These are phyloP conservation scores for Dolichoris vasculosae DNA, from an alignment of 1,140 invertebrate genomes.

Conservation along the genomic window DNA sequence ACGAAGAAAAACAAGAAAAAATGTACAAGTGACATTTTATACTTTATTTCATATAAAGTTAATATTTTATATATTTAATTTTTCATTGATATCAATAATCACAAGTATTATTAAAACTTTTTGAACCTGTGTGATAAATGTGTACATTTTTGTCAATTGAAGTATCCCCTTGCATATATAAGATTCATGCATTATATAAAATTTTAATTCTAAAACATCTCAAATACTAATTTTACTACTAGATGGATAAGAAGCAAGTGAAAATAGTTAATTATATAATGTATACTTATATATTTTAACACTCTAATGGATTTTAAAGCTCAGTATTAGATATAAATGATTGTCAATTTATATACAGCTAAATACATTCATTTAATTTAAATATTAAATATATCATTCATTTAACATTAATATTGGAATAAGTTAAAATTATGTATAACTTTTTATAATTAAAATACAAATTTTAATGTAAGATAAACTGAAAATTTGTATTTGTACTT, in stretches of 20 bases:
- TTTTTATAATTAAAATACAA: slow-evolving; percentile 52
- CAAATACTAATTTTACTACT: slow-evolving; percentile 24
- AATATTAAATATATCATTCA: slow-evolving; percentile 53
- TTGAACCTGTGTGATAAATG: no score
- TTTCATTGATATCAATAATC: no score
- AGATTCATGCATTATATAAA: no score
- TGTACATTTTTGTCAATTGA: no score
- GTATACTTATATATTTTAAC: slow-evolving; percentile 65
- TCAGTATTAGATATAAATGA: no score
- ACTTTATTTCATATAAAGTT: no score
- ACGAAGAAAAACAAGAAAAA: no score
- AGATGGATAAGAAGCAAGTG: slow-evolving; percentile 43
- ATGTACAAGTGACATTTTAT: no score
- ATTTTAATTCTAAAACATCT: not conserved
- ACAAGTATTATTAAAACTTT: no score
- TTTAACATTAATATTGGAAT: slow-evolving; percentile 51
- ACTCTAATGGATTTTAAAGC: slow-evolving; percentile 53
- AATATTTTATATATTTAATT: no score
- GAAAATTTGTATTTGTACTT: slow-evolving; percentile 36
- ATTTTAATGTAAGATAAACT: slow-evolving; percentile 25
- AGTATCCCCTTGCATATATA: no score
- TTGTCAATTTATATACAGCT: no score
- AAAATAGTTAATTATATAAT: slow-evolving; percentile 73
- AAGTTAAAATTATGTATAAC: not conserved
- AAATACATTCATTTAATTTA: slow-evolving; percentile 63